Evolutionary conservation across 92 coral and sea anemone genomes (phyloP).

Genomic region (Epizoanthus fatuus): DNA sequence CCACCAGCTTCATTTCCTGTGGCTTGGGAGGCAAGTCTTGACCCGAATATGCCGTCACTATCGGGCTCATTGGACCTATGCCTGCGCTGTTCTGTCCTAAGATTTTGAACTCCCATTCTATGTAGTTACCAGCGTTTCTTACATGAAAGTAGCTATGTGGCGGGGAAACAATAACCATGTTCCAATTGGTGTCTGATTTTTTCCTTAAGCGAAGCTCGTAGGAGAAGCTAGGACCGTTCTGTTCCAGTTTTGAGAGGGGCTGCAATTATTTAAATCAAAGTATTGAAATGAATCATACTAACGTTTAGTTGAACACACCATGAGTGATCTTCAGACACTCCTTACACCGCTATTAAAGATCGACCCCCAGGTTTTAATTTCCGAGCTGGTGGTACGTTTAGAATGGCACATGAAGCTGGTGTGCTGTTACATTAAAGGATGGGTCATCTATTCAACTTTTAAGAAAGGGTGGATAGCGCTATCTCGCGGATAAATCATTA

Average conservation of each 20-base stretch:
- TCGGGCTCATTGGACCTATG: background rate
- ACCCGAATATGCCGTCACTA: conserved; percentile 1
- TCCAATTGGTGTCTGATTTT: background rate
- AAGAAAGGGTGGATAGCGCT: too few relatives aligned
- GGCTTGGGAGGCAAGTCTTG: conserved; percentile 12
- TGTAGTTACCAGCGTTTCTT: background rate
- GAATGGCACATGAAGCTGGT: too few relatives aligned
- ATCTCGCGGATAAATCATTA: too few relatives aligned
- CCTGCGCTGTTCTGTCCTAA: background rate
- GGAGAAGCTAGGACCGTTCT: background rate
- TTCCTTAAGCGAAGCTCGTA: background rate
- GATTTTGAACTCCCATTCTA: conserved; percentile 5
- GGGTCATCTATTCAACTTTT: too few relatives aligned
- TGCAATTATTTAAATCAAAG: background rate
- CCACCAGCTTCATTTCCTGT: background rate
- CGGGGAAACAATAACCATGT: background rate
- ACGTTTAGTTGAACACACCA: background rate
- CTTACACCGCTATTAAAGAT: too few relatives aligned
- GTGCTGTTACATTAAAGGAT: too few relatives aligned
- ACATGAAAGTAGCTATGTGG: background rate
- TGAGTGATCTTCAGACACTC: too few relatives aligned
- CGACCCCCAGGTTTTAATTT: too few relatives aligned
- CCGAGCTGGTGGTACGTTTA: too few relatives aligned
- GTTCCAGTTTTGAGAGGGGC: background rate
- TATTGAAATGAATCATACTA: background rate